These are phyloP conservation scores for Lophura nycthemera DNA, from an alignment of 2,113 vertebrate genomes.

Conservation along the genomic window DNA sequence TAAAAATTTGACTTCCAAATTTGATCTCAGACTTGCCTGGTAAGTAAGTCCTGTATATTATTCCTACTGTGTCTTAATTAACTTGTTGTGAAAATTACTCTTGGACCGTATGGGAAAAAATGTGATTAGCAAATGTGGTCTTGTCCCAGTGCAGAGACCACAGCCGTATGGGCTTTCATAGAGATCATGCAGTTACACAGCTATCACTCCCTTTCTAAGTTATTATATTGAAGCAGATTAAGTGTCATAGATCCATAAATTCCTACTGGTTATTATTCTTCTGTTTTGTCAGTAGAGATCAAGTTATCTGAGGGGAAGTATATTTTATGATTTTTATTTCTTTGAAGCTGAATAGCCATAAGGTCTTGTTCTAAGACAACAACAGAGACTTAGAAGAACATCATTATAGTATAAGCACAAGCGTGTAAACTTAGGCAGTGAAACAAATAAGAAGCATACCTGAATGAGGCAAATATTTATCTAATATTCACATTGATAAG, in stretches of 20 bases:
- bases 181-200: background rate
- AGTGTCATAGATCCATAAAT: background rate
- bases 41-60: background rate
- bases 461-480: conserved; percentile 2
- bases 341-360: background rate
- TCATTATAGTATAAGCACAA: background rate
- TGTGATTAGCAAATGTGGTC: background rate
- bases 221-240: background rate
- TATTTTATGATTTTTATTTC: background rate
- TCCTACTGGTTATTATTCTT: background rate
- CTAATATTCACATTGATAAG: background rate
- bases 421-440: background rate
- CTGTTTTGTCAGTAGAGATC: background rate
- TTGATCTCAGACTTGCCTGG: background rate
- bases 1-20: background rate
- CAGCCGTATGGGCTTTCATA: background rate
- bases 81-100: background rate
- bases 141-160: background rate
- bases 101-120: background rate
- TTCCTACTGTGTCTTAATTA: background rate
- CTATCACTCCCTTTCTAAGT: background rate
- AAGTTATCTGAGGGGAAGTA: background rate
- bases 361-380: background rate
- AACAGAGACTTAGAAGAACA: background rate
- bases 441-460: background rate